Evolutionary conservation across 1,140 invertebrate genomes (phyloP).

Genomic region (Triops longicaudatus): DNA sequence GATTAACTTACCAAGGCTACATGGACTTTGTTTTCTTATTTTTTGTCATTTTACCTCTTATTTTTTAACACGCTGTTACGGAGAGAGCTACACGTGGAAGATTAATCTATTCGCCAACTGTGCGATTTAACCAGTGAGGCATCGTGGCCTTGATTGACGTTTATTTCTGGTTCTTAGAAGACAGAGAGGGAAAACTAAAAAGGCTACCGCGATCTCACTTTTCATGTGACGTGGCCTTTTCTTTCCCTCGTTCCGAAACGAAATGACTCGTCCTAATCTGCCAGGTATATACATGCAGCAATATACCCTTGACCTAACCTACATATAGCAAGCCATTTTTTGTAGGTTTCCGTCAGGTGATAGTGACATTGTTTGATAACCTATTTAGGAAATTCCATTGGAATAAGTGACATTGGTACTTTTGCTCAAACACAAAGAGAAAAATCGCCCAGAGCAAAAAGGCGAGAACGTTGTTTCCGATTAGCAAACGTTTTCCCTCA

Average conservation of each 20-base stretch:
- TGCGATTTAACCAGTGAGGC: neutral
- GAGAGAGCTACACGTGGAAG: neutral
- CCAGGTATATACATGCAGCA: neutral
- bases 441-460: too few species aligned
- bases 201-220: slow-evolving; percentile 1
- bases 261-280: neutral
- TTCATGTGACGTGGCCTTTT: neutral
- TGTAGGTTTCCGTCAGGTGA: neutral
- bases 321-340: neutral
- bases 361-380: slow-evolving; percentile 2
- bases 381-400: neutral
- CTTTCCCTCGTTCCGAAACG: neutral
- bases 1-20: slow-evolving; percentile 4
- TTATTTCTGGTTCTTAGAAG: neutral
- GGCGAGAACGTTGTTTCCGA: too few species aligned
- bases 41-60: too few species aligned
- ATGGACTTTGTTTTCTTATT: neutral
- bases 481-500: too few species aligned
- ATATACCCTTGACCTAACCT: slow-evolving; percentile 4
- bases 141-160: neutral
- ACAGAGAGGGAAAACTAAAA: neutral
- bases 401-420: neutral
- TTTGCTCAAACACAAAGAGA: neutral
- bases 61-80: neutral
- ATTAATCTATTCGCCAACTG: slow-evolving; percentile 4